Conservation (phyloP, 1,140 invertebrate genomes). For the Stenopsyche tienmushanensis region DNA sequence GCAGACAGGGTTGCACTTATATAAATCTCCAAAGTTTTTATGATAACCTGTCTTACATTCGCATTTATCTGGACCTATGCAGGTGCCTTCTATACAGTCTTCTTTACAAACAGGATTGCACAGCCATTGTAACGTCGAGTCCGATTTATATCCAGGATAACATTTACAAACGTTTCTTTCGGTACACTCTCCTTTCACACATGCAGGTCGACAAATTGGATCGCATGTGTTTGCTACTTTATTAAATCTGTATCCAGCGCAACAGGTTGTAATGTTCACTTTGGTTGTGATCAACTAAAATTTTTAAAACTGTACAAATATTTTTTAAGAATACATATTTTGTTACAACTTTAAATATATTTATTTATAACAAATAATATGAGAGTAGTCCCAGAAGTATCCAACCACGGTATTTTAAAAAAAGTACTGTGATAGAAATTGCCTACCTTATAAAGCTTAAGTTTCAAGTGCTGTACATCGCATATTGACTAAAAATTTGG, state of each 20-base stretch:
- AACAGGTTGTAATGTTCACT: too few species aligned
- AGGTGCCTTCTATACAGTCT: conserved; percentile 23
- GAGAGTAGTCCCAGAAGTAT: too few species aligned
- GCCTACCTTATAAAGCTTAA: too few species aligned
- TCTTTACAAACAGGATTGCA: conserved; percentile 33
- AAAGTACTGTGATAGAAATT: too few species aligned
- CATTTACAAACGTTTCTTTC: conserved; percentile 59
- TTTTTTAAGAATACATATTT: too few species aligned
- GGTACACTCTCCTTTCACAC: conserved; percentile 55
- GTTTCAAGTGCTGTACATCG: too few species aligned
- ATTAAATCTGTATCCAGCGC: conserved; percentile 55
- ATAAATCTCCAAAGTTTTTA: conserved; percentile 37
- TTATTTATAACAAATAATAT: too few species aligned
- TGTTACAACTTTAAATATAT: too few species aligned
- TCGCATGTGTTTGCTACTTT: conserved; percentile 40
- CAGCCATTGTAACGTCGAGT: conserved; percentile 40
- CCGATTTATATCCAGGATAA: conserved; percentile 46
- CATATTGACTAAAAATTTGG: too few species aligned
- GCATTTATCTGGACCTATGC: conserved; percentile 16
- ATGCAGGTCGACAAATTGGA: neutral
- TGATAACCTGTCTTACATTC: conserved; percentile 50
- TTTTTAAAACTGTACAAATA: too few species aligned
- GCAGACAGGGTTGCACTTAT: conserved; percentile 43
- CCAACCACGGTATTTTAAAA: too few species aligned
- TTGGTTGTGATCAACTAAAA: too few species aligned